Evolutionary conservation across 2,888 invertebrate genomes (phyloP), one percentile per base, ranked within the genome.

Genomic region (Hypena proboscidalis): DNA sequence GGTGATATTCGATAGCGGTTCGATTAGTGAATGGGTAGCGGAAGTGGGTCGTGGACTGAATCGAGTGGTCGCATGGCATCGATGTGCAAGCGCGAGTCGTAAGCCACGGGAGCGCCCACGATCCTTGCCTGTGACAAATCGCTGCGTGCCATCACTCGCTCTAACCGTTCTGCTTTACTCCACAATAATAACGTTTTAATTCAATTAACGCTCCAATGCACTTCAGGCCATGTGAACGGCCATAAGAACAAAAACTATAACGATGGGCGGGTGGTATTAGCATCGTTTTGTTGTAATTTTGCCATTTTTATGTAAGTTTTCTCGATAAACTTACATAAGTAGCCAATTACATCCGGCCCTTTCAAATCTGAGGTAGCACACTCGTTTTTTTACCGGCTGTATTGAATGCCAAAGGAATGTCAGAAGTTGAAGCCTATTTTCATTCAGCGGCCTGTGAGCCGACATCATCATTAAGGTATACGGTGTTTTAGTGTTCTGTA

Each of bases 21-120:
- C 81, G 83, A 80, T 80, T 83, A 75, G 78, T 87, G 83, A 86
- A 88, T 86, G 80, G 78, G 64, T 74, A 75, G 67, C 88, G 88
- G 87, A 88, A 85, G 83, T 84, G 70, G 71, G 65, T 58, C 43
- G 55, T 34, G 46, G 44, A 38, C 36, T 14, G 23, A 38, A 20
- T 3, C 20, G 34, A 21, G n/a, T 23, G 9, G 32, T 15, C 15
- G n/a, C 34, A 19, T 19, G n/a, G n/a, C n/a, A n/a, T n/a, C n/a
- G n/a, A n/a, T n/a, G 33, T 14, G 4, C 11, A 31, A 20, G 20
- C n/a, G 23, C 38, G 38, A 41, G 48, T 59, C 53, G 67, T 64
- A 67, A 68, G 60, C 61, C 67, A 67, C 66, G 69, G 67, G 50
- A 52, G 50, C 49, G 53, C 64, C 74, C 70, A 66, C 72, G 67